Base-by-base conservation (phyloP, 2,113 vertebrate species). In the Rhinogobius similis region DNA sequence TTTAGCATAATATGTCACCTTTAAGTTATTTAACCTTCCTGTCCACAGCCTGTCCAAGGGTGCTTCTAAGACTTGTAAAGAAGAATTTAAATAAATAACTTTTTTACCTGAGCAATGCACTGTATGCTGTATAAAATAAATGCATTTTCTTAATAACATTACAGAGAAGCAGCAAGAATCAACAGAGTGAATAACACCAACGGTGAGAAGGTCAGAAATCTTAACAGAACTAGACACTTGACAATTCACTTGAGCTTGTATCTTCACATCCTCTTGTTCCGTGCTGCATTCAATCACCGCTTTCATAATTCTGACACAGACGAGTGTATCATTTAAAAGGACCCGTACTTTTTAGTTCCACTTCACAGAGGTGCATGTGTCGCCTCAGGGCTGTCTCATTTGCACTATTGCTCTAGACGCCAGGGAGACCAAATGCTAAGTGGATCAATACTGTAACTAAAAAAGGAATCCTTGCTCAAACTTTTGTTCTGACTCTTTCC, bases 401-500 rank as follows among this genome's bases (percentile, higher is more conserved):
- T 82, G 70, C 67, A 78, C 70, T 70, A 79, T 78, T 81, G 77
- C 62, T 62, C 39, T 48, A 68, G 64, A 77, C 77, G 78, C 78
- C 39, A 63, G 72, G 70, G 79, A 82, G 62, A 69, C 24, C 71
- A 76, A 80, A 84, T 72, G 73, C 75, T 82, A 87, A 90, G 77
- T 82, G 78, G 84, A 88, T 89, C 87, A 86, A 90, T 90, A 84
- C 20, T 20, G 63, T 12, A 53, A 64, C 61, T 73, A 70, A 78
- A 79, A 74, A 76, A 70, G 58, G 36, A 63, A 23, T 38, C 56
- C 83, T 83, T 78, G 65, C 38, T 52, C 62, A 87, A 92, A 90
- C 79, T 92, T 88, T 84, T 85, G 70, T 82, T 78, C 76, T 56
- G 86, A 90, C 72, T 70, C 67, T 70, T 76, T 89, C 82, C 86